Evolutionary conservation across 2,113 vertebrate species (phyloP).

Genomic region (Corythornis madagascariensis): DNA sequence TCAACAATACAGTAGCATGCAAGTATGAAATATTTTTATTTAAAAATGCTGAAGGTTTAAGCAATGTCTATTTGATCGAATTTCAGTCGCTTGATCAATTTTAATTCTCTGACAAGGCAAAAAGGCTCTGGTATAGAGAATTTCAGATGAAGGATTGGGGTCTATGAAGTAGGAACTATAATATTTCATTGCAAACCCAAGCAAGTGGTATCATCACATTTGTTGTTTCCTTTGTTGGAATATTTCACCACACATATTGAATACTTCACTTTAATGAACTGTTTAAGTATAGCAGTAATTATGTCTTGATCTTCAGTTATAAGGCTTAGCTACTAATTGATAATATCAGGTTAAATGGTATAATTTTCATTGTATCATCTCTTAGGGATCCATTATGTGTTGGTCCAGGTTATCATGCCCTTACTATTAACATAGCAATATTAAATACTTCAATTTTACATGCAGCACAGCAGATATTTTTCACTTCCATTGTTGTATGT

Average conservation of each 20-base stretch:
- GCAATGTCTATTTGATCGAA: not conserved
- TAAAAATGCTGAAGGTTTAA: not conserved
- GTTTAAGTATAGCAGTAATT: not conserved
- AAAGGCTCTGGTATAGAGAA: not conserved
- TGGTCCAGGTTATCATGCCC: not conserved
- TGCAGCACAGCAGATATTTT: not conserved
- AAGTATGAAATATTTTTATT: not conserved
- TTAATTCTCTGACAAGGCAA: not conserved
- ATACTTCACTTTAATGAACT: not conserved
- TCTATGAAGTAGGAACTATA: not conserved
- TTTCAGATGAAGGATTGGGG: not conserved
- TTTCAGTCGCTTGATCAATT: not conserved
- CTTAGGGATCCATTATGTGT: not conserved
- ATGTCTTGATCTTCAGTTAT: not conserved
- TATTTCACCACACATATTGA: not conserved
- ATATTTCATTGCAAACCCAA: not conserved
- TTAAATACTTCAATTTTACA: not conserved
- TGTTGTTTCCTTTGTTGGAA: not conserved
- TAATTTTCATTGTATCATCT: not conserved
- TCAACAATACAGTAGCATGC: not conserved
- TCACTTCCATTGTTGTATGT: not conserved
- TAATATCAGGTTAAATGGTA: not conserved
- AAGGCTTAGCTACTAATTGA: not conserved
- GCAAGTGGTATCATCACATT: not conserved
- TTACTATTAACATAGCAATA: not conserved